These are phyloP conservation scores for Bilobella aurantiaca DNA, from an alignment of 1,140 invertebrate species.

Conservation along the genomic window DNA sequence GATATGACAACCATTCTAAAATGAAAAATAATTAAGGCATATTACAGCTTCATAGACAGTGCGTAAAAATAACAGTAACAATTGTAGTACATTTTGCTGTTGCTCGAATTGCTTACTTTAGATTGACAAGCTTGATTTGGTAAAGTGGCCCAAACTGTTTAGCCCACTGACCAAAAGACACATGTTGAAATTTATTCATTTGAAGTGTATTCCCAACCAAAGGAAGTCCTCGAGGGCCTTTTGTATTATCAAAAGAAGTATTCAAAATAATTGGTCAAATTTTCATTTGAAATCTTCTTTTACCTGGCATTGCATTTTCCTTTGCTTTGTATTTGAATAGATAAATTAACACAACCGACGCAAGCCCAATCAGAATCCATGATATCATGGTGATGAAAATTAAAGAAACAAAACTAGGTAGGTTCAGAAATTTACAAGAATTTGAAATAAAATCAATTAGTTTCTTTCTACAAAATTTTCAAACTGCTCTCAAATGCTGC, in stretches of 20 bases:
- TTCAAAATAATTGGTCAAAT: background rate
- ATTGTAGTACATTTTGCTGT: no score
- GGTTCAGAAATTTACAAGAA: no score
- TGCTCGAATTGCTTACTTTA: background rate
- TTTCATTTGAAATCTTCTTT: background rate
- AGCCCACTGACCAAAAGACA: background rate
- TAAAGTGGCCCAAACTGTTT: background rate
- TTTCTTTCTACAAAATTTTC: no score
- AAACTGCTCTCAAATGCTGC: no score
- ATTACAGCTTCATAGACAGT: no score
- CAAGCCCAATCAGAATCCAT: background rate
- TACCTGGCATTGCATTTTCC: background rate
- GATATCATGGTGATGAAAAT: background rate
- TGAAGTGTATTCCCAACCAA: background rate
- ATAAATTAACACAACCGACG: background rate
- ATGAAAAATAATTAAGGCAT: background rate
- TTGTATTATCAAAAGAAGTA: no score
- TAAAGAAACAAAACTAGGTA: background rate
- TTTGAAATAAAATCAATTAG: no score
- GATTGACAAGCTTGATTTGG: background rate
- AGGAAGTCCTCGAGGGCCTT: background rate
- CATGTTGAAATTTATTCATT: background rate
- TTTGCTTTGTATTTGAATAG: background rate
- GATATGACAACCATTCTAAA: constrained; percentile 9
- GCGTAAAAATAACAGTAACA: no score